Conservation (phyloP, 2,888 invertebrate species). For the Eupithecia insigniata region DNA sequence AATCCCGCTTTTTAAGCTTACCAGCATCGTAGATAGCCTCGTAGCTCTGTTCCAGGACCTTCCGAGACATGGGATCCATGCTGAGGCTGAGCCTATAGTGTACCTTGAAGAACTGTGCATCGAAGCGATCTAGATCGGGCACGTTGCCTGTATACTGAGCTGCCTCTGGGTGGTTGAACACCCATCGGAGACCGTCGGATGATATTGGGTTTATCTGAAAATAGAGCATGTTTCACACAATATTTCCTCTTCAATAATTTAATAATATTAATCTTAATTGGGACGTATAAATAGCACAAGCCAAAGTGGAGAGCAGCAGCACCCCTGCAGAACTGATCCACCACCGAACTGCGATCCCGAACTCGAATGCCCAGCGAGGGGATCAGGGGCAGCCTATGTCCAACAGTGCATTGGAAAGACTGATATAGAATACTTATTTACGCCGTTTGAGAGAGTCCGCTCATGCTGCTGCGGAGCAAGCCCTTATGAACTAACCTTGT, state of each 20-base stretch:
- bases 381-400: neutral
- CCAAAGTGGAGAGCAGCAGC: too few relatives aligned
- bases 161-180: constrained; percentile 62
- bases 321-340: too few relatives aligned
- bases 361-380: too few relatives aligned
- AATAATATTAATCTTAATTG: too few relatives aligned
- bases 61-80: constrained; percentile 56
- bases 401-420: neutral
- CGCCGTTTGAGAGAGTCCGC: neutral
- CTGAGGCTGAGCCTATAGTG: constrained; percentile 64
- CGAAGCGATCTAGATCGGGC: constrained; percentile 85
- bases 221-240: neutral
- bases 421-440: too few relatives aligned
- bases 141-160: constrained; percentile 86
- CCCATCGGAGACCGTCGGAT: constrained; percentile 76
- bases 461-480: neutral
- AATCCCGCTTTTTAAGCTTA: constrained; percentile 14
- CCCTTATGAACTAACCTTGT: constrained; percentile 51
- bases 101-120: constrained; percentile 85
- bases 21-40: constrained; percentile 61
- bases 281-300: too few relatives aligned
- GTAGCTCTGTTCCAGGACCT: constrained; percentile 55
- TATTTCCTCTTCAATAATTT: too few relatives aligned
- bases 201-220: constrained; percentile 57
- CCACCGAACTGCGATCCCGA: too few relatives aligned